Evolutionary conservation across 2,888 invertebrate species (phyloP).

Genomic region (Reticulitermes lucifugus): DNA sequence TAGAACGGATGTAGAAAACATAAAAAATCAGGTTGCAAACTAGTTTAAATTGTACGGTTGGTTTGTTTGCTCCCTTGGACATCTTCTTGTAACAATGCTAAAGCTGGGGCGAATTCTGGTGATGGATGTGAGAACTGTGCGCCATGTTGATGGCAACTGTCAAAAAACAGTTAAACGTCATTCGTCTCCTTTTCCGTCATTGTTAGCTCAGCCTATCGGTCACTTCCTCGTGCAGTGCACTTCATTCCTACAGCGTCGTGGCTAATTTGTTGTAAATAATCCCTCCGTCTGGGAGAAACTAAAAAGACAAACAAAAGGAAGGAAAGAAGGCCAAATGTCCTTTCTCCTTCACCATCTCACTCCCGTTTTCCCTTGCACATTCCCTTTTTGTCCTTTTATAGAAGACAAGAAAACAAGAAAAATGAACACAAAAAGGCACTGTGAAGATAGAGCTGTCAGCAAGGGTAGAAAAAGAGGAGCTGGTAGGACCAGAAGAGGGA

Average conservation of each 20-base stretch:
- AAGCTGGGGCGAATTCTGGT: slow-evolving; percentile 11
- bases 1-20: too few relatives aligned
- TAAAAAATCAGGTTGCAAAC: too few relatives aligned
- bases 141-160: slow-evolving; percentile 36
- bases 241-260: slow-evolving; percentile 27
- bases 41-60: not conserved
- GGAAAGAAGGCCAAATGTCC: slow-evolving; percentile 28
- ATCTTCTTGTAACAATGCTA: not conserved
- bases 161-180: slow-evolving; percentile 44
- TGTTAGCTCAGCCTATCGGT: slow-evolving; percentile 21
- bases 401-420: slow-evolving; percentile 41
- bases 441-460: slow-evolving; percentile 43
- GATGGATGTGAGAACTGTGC: slow-evolving; percentile 42
- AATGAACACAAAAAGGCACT: slow-evolving; percentile 37
- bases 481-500: not conserved
- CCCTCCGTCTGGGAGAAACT: slow-evolving; percentile 27
- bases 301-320: slow-evolving; percentile 23
- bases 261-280: slow-evolving; percentile 50
- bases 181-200: slow-evolving; percentile 39
- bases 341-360: slow-evolving; percentile 3
- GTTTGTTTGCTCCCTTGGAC: not conserved
- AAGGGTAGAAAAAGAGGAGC: not conserved
- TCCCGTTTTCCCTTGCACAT: not conserved
- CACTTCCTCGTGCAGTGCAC: slow-evolving; percentile 22
- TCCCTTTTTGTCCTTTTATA: slow-evolving; percentile 36